These are phyloP conservation scores for Zygaena filipendulae DNA, from an alignment of 2,888 invertebrate species.

Conservation along the genomic window DNA sequence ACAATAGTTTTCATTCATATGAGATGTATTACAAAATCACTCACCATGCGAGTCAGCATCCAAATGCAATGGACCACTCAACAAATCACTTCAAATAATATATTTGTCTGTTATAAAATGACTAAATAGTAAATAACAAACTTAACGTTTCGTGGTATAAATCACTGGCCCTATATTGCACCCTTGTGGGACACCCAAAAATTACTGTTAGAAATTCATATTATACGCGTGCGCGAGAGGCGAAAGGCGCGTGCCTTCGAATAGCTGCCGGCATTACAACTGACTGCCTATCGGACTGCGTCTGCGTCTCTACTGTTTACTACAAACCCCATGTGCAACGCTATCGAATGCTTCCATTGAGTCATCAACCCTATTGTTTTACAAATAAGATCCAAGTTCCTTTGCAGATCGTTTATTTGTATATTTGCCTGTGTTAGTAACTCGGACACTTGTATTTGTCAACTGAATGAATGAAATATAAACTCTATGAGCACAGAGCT, in stretches of 20 bases:
- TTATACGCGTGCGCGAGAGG: constrained; percentile 32
- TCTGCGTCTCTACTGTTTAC: constrained; percentile 51
- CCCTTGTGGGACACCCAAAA: constrained; percentile 40
- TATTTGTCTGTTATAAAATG: too few relatives aligned
- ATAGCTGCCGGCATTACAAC: constrained; percentile 39
- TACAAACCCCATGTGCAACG: constrained; percentile 53
- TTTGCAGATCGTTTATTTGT: constrained; percentile 8
- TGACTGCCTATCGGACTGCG: constrained; percentile 37
- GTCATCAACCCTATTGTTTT: constrained; percentile 23
- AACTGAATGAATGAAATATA: constrained; percentile 63
- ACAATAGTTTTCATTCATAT: constrained; percentile 56
- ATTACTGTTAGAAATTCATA: constrained; percentile 38
- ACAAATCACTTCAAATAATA: constrained; percentile 29
- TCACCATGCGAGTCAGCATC: constrained; percentile 57
- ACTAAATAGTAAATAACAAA: too few relatives aligned
- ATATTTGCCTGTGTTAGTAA: constrained; percentile 57
- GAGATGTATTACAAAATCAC: constrained; percentile 44
- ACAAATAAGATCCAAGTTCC: constrained; percentile 16
- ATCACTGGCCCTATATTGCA: constrained; percentile 39
- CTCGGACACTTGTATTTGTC: constrained; percentile 58
- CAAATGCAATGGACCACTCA: constrained; percentile 35
- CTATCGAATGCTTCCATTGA: constrained; percentile 30
- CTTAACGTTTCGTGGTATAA: constrained; percentile 30
- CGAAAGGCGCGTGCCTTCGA: constrained; percentile 38
- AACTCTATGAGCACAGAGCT: constrained; percentile 53